These are phyloP conservation scores for Agapornis roseicollis DNA, from an alignment of 2,113 vertebrate genomes.

Conservation along the genomic window DNA sequence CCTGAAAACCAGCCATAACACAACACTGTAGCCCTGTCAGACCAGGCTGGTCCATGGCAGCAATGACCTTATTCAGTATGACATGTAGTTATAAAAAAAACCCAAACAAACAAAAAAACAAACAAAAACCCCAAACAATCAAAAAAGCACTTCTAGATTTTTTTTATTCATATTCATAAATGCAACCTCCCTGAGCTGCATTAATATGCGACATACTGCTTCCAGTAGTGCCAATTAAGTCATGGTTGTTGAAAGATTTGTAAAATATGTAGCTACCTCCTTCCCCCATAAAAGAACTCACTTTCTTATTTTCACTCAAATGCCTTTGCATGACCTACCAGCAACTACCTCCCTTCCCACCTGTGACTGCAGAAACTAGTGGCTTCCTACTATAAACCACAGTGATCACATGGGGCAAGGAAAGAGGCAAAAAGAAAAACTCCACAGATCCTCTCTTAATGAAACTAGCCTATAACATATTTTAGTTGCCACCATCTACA, in stretches of 20 bases:
- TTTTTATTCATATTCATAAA: neutral
- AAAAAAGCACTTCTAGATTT: neutral
- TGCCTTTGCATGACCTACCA: neutral
- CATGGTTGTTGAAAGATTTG: neutral
- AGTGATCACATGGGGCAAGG: neutral
- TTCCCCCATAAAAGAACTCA: neutral
- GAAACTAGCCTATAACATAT: neutral
- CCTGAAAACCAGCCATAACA: neutral
- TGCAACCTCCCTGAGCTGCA: neutral
- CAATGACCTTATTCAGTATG: neutral
- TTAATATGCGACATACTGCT: neutral
- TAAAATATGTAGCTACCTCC: neutral
- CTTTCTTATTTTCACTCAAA: conserved; percentile 12
- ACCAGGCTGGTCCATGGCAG: neutral
- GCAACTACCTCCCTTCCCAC: neutral
- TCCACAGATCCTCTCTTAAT: neutral
- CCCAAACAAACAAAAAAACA: too few species aligned
- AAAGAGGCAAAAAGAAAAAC: neutral
- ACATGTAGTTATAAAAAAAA: neutral
- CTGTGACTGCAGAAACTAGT: neutral
- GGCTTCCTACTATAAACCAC: conserved; percentile 12
- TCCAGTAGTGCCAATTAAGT: neutral
- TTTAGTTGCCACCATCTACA: neutral
- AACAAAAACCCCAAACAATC: too few species aligned
- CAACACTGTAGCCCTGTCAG: neutral